These are phyloP conservation scores for Dicrurus megarhynchus DNA, from an alignment of 2,113 vertebrate species.

Conservation along the genomic window DNA sequence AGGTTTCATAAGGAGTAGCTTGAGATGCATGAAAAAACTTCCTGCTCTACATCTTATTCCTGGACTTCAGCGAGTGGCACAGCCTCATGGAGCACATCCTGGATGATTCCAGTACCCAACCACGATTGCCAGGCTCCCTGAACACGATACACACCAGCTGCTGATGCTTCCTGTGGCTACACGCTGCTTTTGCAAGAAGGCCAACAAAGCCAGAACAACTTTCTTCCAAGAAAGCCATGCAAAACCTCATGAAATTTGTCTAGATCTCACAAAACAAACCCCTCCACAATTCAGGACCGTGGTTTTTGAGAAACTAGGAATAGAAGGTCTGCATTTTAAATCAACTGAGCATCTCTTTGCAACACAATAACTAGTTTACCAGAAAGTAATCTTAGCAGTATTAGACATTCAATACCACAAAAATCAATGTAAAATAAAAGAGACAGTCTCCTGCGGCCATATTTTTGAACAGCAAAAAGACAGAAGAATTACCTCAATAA, in stretches of 20 bases:
- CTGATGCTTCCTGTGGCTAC: neutral
- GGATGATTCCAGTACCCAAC: fast-evolving
- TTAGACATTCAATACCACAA: neutral
- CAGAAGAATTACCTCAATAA: conserved; percentile 84
- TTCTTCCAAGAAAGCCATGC: neutral
- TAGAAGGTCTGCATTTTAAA: neutral
- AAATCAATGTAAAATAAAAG: neutral
- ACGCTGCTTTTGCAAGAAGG: neutral
- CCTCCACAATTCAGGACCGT: neutral
- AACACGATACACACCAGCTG: fast-evolving
- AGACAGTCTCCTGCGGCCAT: neutral
- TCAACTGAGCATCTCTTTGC: neutral
- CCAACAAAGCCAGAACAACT: neutral
- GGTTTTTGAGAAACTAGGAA: neutral
- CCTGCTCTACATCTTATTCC: neutral
- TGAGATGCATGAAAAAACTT: neutral
- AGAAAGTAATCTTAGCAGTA: neutral
- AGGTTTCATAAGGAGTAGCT: neutral
- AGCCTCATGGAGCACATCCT: neutral
- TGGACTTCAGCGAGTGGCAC: neutral
- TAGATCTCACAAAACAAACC: neutral
- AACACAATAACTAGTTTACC: neutral
- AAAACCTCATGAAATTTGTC: neutral
- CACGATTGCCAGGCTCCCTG: neutral
- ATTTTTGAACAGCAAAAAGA: neutral